Percentiles rank a stretch among this genome's conserved stretches.
phyloP scores from a whole-genome alignment of 2,888 invertebrate species.

The Malthinus seriepunctatus region DNA sequence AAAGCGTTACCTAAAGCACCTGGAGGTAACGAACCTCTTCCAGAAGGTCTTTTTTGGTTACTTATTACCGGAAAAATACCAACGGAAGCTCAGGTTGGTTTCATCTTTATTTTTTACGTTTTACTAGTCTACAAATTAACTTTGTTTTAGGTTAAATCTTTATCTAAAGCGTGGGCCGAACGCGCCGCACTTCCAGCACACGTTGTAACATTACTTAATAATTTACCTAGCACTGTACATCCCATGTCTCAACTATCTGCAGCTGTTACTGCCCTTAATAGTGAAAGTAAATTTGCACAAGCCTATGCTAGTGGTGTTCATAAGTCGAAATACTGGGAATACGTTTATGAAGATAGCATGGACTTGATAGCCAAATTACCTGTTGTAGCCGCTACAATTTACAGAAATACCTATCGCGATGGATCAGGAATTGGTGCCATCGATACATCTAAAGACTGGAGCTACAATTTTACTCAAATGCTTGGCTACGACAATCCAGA shows the following conservation, averaged over 20 bases:
- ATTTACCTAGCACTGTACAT: slow-evolving; percentile 85
- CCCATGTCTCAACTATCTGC: slow-evolving; percentile 95
- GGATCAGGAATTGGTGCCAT: slow-evolving; percentile 88
- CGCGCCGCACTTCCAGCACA: slow-evolving; percentile 91
- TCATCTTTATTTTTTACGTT: background rate
- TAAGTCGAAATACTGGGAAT: slow-evolving; percentile 91
- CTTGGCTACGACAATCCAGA: slow-evolving; percentile 82
- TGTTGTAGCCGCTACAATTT: slow-evolving; percentile 91
- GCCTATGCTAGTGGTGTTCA: slow-evolving; percentile 88
- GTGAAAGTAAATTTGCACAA: slow-evolving; percentile 89
- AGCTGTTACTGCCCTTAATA: slow-evolving; percentile 88
- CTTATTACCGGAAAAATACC: slow-evolving; percentile 89
- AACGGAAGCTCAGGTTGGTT: slow-evolving; percentile 70
- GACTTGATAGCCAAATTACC: slow-evolving; percentile 94
- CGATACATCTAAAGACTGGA: slow-evolving; percentile 90
- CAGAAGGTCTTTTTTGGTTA: slow-evolving; percentile 95
- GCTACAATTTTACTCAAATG: slow-evolving; percentile 89
- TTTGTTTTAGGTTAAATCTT: slow-evolving; percentile 61
- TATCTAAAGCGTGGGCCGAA: slow-evolving; percentile 83
- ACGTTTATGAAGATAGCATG: slow-evolving; percentile 91
- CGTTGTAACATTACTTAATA: slow-evolving; percentile 91
- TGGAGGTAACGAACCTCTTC: slow-evolving; percentile 82
- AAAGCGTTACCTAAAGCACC: slow-evolving; percentile 81
- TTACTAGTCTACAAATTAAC: background rate
- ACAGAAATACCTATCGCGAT: slow-evolving; percentile 84